Conservation (phyloP, 2,113 vertebrate species). For the Neolamprologus variostigma region DNA sequence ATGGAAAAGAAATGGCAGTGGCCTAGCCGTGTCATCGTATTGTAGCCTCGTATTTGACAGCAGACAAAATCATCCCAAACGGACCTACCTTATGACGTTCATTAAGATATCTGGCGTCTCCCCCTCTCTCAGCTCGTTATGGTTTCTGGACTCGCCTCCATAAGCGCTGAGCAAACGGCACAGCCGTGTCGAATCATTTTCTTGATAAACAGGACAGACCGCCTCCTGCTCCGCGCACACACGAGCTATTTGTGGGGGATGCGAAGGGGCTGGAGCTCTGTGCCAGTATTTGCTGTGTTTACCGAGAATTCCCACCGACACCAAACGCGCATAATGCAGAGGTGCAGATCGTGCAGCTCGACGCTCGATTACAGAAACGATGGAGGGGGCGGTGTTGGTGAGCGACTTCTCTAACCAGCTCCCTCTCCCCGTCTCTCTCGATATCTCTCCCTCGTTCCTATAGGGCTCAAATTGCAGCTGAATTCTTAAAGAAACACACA, state of each 20-base stretch:
- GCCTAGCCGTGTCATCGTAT: background rate
- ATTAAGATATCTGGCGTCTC: slow-evolving; percentile 44
- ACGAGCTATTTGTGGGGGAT: background rate
- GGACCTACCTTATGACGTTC: slow-evolving; percentile 54
- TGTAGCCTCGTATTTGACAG: background rate
- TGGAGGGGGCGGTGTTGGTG: background rate
- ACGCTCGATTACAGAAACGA: slow-evolving; percentile 33
- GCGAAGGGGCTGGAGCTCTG: background rate
- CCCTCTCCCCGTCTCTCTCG: background rate
- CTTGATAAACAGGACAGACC: slow-evolving; percentile 3
- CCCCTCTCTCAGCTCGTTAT: slow-evolving; percentile 27
- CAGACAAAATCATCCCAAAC: background rate
- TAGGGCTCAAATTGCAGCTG: slow-evolving; percentile 55
- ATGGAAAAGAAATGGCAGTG: background rate
- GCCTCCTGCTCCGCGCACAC: background rate
- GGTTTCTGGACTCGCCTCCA: slow-evolving; percentile 5
- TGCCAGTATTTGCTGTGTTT: background rate
- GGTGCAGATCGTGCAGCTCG: slow-evolving; percentile 36
- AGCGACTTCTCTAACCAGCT: background rate
- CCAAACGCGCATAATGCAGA: slow-evolving; percentile 22
- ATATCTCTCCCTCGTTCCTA: background rate
- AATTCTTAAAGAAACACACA: slow-evolving; percentile 63
- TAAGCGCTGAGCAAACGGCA: background rate
- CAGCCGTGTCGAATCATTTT: slow-evolving; percentile 38
- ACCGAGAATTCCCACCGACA: background rate